These are phyloP conservation scores for Halichoerus grypus DNA, from an alignment of 2,113 vertebrate species.

Conservation along the genomic window DNA sequence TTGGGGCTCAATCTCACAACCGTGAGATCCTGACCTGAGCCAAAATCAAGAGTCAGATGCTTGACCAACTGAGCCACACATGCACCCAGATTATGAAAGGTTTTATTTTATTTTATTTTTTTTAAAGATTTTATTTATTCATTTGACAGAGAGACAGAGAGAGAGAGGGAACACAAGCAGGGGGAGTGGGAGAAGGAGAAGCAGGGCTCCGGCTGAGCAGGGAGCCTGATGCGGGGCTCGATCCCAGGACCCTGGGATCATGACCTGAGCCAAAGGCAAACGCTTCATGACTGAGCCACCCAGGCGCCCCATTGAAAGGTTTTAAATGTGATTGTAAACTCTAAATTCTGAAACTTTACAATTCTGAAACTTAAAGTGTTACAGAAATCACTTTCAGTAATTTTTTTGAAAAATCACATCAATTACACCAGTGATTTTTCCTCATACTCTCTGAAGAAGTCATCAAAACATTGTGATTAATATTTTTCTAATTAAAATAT, in stretches of 20 bases:
- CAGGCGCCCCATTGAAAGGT: not conserved
- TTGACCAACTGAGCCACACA: not conserved
- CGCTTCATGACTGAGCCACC: too few species aligned
- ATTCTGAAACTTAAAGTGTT: not conserved
- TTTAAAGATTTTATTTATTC: too few species aligned
- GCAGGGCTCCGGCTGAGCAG: too few species aligned
- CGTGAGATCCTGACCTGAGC: not conserved
- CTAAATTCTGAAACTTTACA: not conserved
- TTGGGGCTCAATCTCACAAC: not conserved
- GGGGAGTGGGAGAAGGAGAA: too few species aligned
- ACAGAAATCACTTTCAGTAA: not conserved
- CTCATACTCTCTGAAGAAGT: not conserved
- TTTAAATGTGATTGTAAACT: not conserved
- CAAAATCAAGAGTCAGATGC: not conserved
- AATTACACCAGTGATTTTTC: not conserved
- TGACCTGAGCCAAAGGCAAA: too few species aligned
- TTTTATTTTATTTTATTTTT: not conserved
- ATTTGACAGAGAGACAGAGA: too few species aligned
- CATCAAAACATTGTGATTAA: constrained; percentile 18
- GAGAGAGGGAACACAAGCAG: too few species aligned
- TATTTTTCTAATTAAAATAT: constrained; percentile 17
- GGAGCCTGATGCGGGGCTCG: too few species aligned
- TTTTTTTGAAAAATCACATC: constrained; percentile 2
- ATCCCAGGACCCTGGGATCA: too few species aligned
- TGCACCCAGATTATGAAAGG: not conserved